Percentiles rank a stretch among this genome's conserved stretches.
phyloP scores from a whole-genome alignment of 64 coral and sea anemone species.

The Stylophora pistillata region DNA sequence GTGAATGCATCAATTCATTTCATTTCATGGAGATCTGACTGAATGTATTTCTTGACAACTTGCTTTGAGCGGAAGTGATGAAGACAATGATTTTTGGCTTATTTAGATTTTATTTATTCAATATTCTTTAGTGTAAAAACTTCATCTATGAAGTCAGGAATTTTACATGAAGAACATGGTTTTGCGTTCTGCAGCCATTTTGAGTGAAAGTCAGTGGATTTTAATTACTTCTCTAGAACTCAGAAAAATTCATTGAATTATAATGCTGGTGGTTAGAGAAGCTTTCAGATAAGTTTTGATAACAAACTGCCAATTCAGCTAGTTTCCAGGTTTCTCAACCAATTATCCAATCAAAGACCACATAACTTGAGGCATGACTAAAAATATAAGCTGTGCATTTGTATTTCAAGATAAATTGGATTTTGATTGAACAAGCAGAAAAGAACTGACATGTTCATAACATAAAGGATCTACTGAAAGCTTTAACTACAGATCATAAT shows the following conservation, averaged over 20 bases:
- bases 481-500: background rate
- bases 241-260: background rate
- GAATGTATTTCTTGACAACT: too few relatives aligned
- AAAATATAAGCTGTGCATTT: background rate
- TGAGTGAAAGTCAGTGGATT: background rate
- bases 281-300: too few relatives aligned
- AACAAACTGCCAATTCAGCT: too few relatives aligned
- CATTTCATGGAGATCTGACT: too few relatives aligned
- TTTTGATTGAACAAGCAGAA: background rate
- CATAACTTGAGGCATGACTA: background rate
- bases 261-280: background rate
- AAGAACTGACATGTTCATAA: background rate
- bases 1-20: too few relatives aligned
- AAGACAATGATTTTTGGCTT: background rate
- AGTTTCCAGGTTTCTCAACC: background rate
- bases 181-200: slow-evolving; percentile 34
- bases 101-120: slow-evolving; percentile 29
- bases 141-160: slow-evolving; percentile 11
- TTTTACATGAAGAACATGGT: slow-evolving; percentile 15
- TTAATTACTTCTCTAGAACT: background rate
- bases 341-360: background rate
- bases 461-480: background rate
- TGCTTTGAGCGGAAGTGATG: background rate
- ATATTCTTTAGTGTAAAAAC: slow-evolving; percentile 26
- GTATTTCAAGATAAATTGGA: background rate